phyloP scores from a whole-genome alignment of 1,140 invertebrate genomes.

The Diplogasteroides magnus region DNA sequence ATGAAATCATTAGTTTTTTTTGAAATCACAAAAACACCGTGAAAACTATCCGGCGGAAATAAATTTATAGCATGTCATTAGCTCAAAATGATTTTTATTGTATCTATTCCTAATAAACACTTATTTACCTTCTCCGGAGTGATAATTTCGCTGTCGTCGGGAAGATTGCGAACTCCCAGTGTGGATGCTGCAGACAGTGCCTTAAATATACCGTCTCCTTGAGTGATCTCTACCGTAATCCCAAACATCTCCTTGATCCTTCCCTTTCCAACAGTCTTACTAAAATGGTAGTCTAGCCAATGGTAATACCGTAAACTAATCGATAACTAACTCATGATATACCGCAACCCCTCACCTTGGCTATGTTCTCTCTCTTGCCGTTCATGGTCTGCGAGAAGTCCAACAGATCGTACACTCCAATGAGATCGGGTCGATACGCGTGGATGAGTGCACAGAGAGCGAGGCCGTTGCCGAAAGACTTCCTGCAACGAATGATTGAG shows the following conservation, averaged over 20 bases:
- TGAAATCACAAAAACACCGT: too few species aligned
- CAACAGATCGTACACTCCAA: conserved; percentile 57
- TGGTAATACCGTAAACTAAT: neutral
- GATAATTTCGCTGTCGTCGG: neutral
- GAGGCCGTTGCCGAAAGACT: conserved; percentile 71
- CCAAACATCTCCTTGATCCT: neutral
- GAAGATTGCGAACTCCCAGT: neutral
- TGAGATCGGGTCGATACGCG: conserved; percentile 78
- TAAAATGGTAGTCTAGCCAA: too few species aligned
- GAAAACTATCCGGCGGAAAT: too few species aligned
- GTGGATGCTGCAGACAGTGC: neutral
- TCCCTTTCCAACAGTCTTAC: too few species aligned
- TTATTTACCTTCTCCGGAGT: neutral
- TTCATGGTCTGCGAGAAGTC: conserved; percentile 33
- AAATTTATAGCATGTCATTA: too few species aligned
- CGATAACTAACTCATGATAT: too few species aligned
- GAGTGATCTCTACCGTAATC: neutral
- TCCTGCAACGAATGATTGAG: too few species aligned
- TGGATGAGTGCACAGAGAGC: conserved; percentile 76
- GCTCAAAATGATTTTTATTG: too few species aligned
- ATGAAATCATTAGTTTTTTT: too few species aligned
- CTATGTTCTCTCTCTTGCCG: conserved; percentile 30
- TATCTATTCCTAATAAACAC: too few species aligned
- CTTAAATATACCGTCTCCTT: neutral
- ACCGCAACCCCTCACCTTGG: conserved; percentile 26